Evolutionary conservation across 2,888 invertebrate species (phyloP), one percentile per base, ranked within the genome.

Genomic region (Neoascia interrupta): DNA sequence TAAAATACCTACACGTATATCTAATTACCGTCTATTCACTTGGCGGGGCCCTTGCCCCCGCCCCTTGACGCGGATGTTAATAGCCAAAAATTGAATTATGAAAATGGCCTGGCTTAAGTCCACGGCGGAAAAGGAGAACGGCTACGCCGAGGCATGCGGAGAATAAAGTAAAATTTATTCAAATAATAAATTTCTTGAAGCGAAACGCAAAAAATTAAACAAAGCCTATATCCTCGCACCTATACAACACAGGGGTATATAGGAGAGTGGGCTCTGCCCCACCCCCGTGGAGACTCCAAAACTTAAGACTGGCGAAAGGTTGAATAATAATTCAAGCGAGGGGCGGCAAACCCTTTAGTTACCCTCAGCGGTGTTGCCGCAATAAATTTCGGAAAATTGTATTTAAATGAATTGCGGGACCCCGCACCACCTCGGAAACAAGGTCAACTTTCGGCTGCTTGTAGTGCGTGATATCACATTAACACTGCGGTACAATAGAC

Each of bases 351-450:
- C 72, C 72, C 64, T 76, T 73, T 64, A 47, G 39, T 39, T 8
- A 39, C 41, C 53, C 60, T 19, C 11, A 23, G 13, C 31, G 13
- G 21, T 58, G 58, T 21, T 58, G 47, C 70, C 45, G 76, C 76
- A 72, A 76, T 76, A 76, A 76, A 76, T 76, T 76, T 64, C 28
- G 53, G n/a, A 76, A 53, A 72, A 66, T 64, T 76, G 41, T 64
- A 76, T 72, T 72, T 64, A 60, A 72, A 76, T 58, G 63, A 53
- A 64, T 76, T 41, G 69, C 39, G 53, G 68, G 37, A 15, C 54
- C 34, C 49, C 10, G 23, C 19, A 23, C 8, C 13, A 26, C 5
- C 13, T 3, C 5, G 18, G 31, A 11, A 45, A 49, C 54, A 60
- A 66, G 53, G 73, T 74, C 73, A 66, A 41, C 36, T 58, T 23